A percentile compares a stretch with the other conserved stretches of the same genome.
Evolutionary conservation across 2,888 invertebrate species (phyloP).

Genomic region (Lasius platythorax): DNA sequence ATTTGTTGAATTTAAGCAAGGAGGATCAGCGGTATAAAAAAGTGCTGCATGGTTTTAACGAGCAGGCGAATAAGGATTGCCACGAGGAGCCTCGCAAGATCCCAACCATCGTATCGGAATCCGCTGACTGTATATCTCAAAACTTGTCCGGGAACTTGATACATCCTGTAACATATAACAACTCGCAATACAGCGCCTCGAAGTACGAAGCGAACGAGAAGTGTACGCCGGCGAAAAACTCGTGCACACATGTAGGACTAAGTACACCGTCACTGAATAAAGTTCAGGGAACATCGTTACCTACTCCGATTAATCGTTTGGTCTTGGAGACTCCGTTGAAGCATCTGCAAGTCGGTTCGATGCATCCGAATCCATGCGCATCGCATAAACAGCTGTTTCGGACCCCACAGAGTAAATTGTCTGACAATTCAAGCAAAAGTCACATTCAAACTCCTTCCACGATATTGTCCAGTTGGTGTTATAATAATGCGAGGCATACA

Average conservation of each 20-base stretch:
- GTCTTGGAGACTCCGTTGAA: slow-evolving; percentile 81
- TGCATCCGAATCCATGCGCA: slow-evolving; percentile 76
- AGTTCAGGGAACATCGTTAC: neutral
- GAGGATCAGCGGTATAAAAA: slow-evolving; percentile 22
- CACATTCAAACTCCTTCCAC: slow-evolving; percentile 78
- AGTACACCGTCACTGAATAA: slow-evolving; percentile 6
- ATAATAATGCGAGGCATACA: slow-evolving; percentile 73
- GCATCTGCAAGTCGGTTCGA: slow-evolving; percentile 65
- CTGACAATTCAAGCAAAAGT: slow-evolving; percentile 67
- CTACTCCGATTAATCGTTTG: slow-evolving; percentile 52
- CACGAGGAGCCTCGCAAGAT: slow-evolving; percentile 1
- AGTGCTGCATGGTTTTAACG: neutral
- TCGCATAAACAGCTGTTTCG: slow-evolving; percentile 81
- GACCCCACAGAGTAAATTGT: slow-evolving; percentile 79
- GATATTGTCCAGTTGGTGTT: slow-evolving; percentile 77
- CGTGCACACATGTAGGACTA: neutral
- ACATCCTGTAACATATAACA: slow-evolving; percentile 21
- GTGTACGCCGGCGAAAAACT: slow-evolving; percentile 22
- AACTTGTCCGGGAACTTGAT: slow-evolving; percentile 13
- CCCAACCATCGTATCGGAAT: slow-evolving; percentile 11
- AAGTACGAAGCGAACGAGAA: slow-evolving; percentile 28
- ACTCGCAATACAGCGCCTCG: neutral
- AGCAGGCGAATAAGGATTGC: slow-evolving; percentile 1
- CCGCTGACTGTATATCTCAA: neutral
- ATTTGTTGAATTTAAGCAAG: slow-evolving; percentile 3